Percentiles rank a stretch among this genome's conserved stretches.
Evolutionary conservation across 2,888 invertebrate species (phyloP).

Genomic region (Plagiodera versicolora): DNA sequence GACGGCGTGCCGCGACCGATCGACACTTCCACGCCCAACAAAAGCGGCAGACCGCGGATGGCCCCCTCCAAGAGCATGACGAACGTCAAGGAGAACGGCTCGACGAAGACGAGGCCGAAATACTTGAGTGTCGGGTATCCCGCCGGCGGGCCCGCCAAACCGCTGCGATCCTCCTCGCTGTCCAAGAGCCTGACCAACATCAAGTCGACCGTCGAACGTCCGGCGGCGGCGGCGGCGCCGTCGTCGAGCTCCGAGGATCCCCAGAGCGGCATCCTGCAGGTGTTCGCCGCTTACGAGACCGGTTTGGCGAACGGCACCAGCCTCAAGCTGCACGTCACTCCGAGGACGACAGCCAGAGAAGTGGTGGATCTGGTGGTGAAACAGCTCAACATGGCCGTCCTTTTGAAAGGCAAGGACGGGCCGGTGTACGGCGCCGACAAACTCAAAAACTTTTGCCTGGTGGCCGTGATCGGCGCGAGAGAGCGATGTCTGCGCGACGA

Average conservation of each 20-base stretch:
- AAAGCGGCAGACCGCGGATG: slow-evolving; percentile 59
- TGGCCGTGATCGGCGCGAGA: slow-evolving; percentile 92
- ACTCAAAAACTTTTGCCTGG: slow-evolving; percentile 87
- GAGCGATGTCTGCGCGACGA: slow-evolving; percentile 93
- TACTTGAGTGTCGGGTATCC: slow-evolving; percentile 45
- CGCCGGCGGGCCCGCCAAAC: too few relatives aligned
- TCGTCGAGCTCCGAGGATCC: slow-evolving; percentile 45
- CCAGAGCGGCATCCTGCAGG: slow-evolving; percentile 61
- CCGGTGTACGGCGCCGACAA: slow-evolving; percentile 85
- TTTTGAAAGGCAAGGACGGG: slow-evolving; percentile 81
- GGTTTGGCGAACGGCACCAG: slow-evolving; percentile 92
- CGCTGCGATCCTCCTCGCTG: slow-evolving; percentile 45
- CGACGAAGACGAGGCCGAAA: slow-evolving; percentile 43
- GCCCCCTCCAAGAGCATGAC: slow-evolving; percentile 65
- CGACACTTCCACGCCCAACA: slow-evolving; percentile 57
- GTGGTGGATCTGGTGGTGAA: slow-evolving; percentile 95
- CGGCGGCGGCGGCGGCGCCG: slow-evolving; percentile 26
- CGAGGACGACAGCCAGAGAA: slow-evolving; percentile 90
- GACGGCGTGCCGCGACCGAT: slow-evolving; percentile 59
- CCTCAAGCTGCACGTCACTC: slow-evolving; percentile 90
- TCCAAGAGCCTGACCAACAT: slow-evolving; percentile 54
- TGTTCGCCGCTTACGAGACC: slow-evolving; percentile 95
- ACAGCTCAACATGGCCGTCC: slow-evolving; percentile 92
- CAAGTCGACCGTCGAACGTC: slow-evolving; percentile 35
- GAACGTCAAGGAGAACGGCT: slow-evolving; percentile 58